Evolutionary conservation across 2,113 vertebrate species (phyloP).

Genomic region (Tenebrosternarchus preto): DNA sequence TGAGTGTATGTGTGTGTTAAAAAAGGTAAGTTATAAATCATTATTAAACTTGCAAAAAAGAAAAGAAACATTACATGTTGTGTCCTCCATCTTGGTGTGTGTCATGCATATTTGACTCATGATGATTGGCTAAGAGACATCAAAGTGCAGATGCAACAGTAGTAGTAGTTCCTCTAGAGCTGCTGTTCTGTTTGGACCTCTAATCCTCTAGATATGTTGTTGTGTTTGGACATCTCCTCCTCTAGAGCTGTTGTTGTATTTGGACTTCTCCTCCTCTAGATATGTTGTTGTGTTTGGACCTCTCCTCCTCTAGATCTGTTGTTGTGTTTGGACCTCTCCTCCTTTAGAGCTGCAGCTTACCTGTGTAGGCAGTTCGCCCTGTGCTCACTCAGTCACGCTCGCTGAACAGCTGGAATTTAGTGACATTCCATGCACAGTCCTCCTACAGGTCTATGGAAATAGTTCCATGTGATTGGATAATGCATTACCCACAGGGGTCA

Average conservation of each 20-base stretch:
- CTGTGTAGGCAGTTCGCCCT: background rate
- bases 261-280: background rate
- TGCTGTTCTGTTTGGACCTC: no score
- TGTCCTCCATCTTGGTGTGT: background rate
- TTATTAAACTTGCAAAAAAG: background rate
- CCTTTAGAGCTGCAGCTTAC: no score
- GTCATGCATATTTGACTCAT: constrained; percentile 37
- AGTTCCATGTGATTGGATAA: background rate
- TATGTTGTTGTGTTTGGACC: background rate
- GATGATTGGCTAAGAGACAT: no score
- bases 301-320: background rate
- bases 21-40: constrained; percentile 16
- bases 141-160: no score
- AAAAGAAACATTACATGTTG: background rate
- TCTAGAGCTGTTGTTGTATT: background rate
- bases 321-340: background rate
- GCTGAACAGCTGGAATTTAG: constrained; percentile 15
- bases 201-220: no score
- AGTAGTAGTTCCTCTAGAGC: no score
- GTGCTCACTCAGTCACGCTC: background rate
- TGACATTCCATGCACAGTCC: background rate
- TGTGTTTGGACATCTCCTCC: no score
- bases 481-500: background rate
- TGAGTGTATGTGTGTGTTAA: constrained; percentile 51
- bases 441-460: background rate